A percentile compares a stretch with the other conserved stretches of the same genome.
These are phyloP conservation scores for Nannoperca obscura DNA, from an alignment of 2,797 vertebrate genomes.

Conservation along the genomic window DNA sequence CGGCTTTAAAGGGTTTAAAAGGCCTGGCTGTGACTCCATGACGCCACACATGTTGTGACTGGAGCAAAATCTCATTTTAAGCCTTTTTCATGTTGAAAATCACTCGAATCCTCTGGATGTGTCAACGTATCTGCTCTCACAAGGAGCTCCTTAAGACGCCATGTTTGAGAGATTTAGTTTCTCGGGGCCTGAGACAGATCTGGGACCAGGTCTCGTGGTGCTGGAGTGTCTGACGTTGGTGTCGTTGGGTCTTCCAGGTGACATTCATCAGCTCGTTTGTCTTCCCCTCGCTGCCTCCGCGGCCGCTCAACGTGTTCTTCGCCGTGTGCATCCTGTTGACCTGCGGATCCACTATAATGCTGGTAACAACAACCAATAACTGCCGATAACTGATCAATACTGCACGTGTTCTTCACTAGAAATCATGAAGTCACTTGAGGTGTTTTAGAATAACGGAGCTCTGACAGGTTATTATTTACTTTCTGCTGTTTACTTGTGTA, in stretches of 20 bases:
- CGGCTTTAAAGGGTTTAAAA: neutral
- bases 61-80: neutral
- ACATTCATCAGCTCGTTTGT: constrained; percentile 96
- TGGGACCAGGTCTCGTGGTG: no score
- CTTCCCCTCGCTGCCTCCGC: constrained; percentile 94
- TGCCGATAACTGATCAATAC: no score
- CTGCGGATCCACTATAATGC: constrained; percentile 91
- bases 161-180: no score
- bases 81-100: neutral
- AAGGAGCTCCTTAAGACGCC: neutral
- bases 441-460: no score
- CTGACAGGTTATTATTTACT: neutral
- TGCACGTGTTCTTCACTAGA: neutral
- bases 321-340: constrained; percentile 94
- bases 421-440: neutral
- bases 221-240: neutral
- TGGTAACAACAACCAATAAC: constrained; percentile 81
- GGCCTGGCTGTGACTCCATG: neutral
- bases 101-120: neutral
- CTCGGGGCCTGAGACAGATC: no score
- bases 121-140: neutral
- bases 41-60: neutral
- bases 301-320: constrained; percentile 96
- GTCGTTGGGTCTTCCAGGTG: constrained; percentile 83
- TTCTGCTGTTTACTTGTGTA: neutral